Base-by-base conservation (phyloP, 1,140 invertebrate species). In the Drosophila sulfurigaster region DNA sequence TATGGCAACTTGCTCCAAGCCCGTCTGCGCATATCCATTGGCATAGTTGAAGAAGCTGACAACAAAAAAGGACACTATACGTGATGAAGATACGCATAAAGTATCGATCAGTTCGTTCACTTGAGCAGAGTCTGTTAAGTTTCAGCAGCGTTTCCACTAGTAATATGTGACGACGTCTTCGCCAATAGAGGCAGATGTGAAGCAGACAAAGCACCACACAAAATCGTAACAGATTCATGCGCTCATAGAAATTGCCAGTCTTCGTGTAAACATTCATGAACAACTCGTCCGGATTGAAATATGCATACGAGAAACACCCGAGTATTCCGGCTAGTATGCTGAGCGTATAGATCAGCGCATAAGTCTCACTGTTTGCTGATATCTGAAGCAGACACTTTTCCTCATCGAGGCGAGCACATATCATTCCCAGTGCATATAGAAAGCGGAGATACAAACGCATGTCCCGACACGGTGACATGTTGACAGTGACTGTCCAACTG, bases 201-300 rank as follows among this genome's bases (percentile, higher is more conserved):
- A 89, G 32, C 5, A 89, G 3, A 5, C 51, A 51, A 1, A 89
- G 38, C 5, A 78, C 75, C 4, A 79, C 1, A 10, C 81, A 89
- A 0, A 57, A 79, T 52, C 56, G 20, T 0, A 78, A 63, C 46
- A 89, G 35, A 35, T 76, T 81, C 8, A 79, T 2, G 1, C 58
- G 59, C 11, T 85, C 86, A 13, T 85, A 85, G 20, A 74, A 58
- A 54, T 89, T 89, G 11, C 85, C 85, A 1, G 85, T 89, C 11
- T 70, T 41, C 16, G 79, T 89, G n/a, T 89, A 79, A 4, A 74
- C 5, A 3, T 0, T 0, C 5, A 85, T 32, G 11, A 69, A 67
- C 1, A 89, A 66, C 0, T 10, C 28, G 1, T 79, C 11, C 6
- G 85, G 66, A 4, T 71, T 20, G 5, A 85, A 4, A 35, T 77